These are phyloP conservation scores for Cynopterus sphinx DNA, from an alignment of 2,797 vertebrate species.

Conservation along the genomic window DNA sequence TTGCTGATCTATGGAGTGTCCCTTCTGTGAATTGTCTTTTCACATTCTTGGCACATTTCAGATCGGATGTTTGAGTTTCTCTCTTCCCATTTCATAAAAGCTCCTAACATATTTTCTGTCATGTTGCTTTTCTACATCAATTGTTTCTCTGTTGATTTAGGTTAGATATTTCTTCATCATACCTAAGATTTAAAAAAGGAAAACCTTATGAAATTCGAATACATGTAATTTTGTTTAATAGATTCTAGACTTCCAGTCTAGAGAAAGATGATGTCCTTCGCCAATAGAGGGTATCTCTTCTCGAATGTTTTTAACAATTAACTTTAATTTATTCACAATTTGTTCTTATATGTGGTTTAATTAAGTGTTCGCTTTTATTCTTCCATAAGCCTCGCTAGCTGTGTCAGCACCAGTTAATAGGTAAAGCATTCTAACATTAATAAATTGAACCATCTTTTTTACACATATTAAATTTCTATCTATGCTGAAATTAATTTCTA, in stretches of 20 bases:
- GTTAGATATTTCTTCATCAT: neutral
- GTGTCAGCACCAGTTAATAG: neutral
- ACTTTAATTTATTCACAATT: neutral
- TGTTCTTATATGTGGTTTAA: neutral
- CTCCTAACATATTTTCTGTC: neutral
- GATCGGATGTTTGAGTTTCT: neutral
- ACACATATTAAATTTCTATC: neutral
- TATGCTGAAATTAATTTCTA: neutral
- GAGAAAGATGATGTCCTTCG: neutral
- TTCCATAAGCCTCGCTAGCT: neutral
- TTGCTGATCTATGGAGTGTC: neutral
- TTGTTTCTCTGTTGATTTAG: neutral
- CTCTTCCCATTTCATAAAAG: neutral
- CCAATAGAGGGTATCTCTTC: neutral
- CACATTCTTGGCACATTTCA: neutral
- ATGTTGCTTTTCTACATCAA: neutral
- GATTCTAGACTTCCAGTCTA: neutral
- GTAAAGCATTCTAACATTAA: neutral
- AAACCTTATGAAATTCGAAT: neutral
- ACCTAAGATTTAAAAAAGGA: neutral
- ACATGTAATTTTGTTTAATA: neutral
- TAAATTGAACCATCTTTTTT: neutral
- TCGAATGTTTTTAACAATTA: neutral
- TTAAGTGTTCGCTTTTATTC: neutral
- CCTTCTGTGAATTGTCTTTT: neutral